Evolutionary conservation across 2,797 vertebrate genomes (phyloP), one percentile per base, ranked within the genome.

Genomic region (Coregonus ussuriensis): DNA sequence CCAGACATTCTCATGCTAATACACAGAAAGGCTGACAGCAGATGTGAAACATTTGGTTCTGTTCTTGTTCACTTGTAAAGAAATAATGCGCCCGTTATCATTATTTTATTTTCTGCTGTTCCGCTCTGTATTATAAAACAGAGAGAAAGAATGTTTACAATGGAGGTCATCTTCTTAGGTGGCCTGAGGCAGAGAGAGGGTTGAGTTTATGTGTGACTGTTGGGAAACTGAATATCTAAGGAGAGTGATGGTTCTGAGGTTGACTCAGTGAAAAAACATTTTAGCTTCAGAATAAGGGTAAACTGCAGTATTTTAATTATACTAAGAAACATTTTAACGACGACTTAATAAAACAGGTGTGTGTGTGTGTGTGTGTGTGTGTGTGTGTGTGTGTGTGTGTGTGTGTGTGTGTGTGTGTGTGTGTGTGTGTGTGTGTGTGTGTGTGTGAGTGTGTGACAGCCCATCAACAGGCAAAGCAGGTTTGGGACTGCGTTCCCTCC

Each of bases 41-140:
- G 97, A 97, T 98, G 97, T 96, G 96, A 95, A 96, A 96, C 96
- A 96, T 97, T 97, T 94, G 95, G 93, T 93, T 96, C 93, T 92
- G 92, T 94, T 95, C 95, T 96, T 96, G 95, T 92, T 95, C 95
- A 91, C 95, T 97, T 97, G 96, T 97, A 95, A 97, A 96, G 96
- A 95, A 94, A 94, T 96, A 96, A 96, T 95, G 93, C n/a, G 88
- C 51, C 94, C 90, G 85, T 93, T 95, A 93, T 93, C 92, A 87
- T 92, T 81, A 87, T 91, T 92, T 91, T 73, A 80, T 87, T 83
- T 77, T 79, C 83, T 66, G 51, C 70, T 85, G 75, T 84, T 80
- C 62, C 77, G 77, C 78, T 78, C 47, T 69, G 77, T 89, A 89
- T 93, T 90, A 85, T 91, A 89, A 91, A 33, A 75, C 18, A 51